Percentiles rank a stretch among this genome's conserved stretches.
phyloP scores from a whole-genome alignment of 2,113 vertebrate species.

The Electrona antarctica region DNA sequence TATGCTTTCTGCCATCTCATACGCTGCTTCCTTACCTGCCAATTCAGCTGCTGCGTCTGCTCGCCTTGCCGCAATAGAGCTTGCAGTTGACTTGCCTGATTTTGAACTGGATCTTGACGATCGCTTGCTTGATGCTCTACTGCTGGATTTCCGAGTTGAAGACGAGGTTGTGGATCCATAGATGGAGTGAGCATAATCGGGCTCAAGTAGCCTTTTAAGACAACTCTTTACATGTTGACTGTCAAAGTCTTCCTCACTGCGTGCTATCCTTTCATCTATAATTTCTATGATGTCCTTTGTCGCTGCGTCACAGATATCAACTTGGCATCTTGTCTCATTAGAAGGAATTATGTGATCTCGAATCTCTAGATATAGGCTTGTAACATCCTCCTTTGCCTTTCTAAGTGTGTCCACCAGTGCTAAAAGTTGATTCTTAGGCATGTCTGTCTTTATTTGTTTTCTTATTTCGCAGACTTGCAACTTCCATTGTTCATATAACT shows the following conservation, averaged over 20 bases:
- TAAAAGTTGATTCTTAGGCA: not conserved
- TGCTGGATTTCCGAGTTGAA: not conserved
- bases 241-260: constrained; percentile 11
- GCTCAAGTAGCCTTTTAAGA: constrained; percentile 1
- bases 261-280: constrained; percentile 9
- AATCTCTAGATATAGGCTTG: constrained; percentile 1
- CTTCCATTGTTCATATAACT: constrained; percentile 6
- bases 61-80: not conserved
- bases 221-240: not conserved
- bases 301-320: constrained; percentile 12
- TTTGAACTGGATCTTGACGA: too few relatives aligned
- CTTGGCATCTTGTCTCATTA: not conserved
- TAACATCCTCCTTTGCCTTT: not conserved
- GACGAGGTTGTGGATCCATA: constrained; percentile 11
- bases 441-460: constrained; percentile 8
- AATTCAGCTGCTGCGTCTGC: constrained; percentile 8
- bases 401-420: not conserved
- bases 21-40: not conserved
- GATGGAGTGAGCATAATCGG: constrained; percentile 17
- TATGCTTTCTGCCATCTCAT: not conserved
- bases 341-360: not conserved
- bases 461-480: not conserved
- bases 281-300: constrained; percentile 13
- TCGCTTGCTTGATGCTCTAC: not conserved
- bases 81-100: too few relatives aligned